Percentiles rank a stretch among this genome's conserved stretches.
Evolutionary conservation across 2,888 invertebrate species (phyloP).

Genomic region (Apodemia hepburni): DNA sequence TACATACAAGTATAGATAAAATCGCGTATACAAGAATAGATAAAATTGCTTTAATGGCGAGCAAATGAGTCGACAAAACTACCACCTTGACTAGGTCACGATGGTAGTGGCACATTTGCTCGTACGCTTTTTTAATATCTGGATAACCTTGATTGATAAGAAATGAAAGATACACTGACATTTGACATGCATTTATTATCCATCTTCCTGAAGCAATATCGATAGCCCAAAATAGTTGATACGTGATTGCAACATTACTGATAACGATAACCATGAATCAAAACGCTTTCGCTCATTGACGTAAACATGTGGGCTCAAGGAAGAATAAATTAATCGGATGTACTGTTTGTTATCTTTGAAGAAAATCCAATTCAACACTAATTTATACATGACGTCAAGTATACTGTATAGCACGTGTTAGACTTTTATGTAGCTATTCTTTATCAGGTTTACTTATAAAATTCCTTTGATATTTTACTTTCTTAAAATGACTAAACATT

Average conservation of each 20-base stretch:
- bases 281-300: slow-evolving; percentile 6
- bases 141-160: too few species aligned
- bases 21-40: too few species aligned
- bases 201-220: background rate
- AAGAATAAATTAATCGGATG: slow-evolving; percentile 18
- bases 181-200: background rate
- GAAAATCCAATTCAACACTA: slow-evolving; percentile 17
- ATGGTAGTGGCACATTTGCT: too few species aligned
- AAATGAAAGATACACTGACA: too few species aligned
- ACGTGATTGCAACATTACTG: slow-evolving; percentile 3
- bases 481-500: too few species aligned
- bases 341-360: slow-evolving; percentile 15
- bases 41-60: too few species aligned
- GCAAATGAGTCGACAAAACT: too few species aligned
- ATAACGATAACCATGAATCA: slow-evolving; percentile 2
- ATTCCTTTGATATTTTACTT: background rate
- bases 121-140: too few species aligned
- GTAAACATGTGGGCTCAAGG: slow-evolving; percentile 17
- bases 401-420: background rate
- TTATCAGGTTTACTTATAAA: background rate
- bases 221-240: background rate
- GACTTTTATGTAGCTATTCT: background rate
- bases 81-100: too few species aligned
- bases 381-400: slow-evolving; percentile 17
- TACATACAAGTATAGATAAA: too few species aligned